Conservation (phyloP, 2,888 invertebrate genomes). For the Glaucopsyche alexis region DNA sequence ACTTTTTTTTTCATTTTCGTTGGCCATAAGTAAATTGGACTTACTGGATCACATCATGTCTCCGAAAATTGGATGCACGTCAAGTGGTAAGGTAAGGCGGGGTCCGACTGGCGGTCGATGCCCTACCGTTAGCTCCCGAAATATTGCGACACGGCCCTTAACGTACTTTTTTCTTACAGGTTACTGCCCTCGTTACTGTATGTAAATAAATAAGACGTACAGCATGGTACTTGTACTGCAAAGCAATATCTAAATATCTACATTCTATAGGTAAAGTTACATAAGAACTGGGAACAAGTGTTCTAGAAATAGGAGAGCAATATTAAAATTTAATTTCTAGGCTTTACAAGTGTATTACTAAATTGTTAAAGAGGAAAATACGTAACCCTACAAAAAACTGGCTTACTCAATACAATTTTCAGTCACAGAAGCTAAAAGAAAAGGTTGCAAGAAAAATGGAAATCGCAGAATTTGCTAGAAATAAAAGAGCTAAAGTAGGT, state of each 20-base stretch:
- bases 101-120: constrained; percentile 64
- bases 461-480: neutral
- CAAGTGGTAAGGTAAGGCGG: constrained; percentile 53
- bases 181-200: constrained; percentile 45
- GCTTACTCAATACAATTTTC: neutral
- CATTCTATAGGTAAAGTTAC: neutral
- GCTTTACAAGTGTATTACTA: too few relatives aligned
- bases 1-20: neutral
- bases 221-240: neutral
- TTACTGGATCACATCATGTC: constrained; percentile 44
- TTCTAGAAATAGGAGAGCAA: neutral
- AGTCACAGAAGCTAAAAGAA: neutral
- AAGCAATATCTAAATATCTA: too few relatives aligned
- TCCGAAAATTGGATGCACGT: constrained; percentile 49
- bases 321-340: too few relatives aligned
- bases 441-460: neutral
- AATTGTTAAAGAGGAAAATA: too few relatives aligned
- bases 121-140: constrained; percentile 74
- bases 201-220: constrained; percentile 31
- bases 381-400: neutral
- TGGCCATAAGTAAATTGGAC: constrained; percentile 15
- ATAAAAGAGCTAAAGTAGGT: constrained; percentile 14
- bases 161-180: constrained; percentile 46
- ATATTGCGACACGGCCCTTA: constrained; percentile 63
- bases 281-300: neutral